Percentiles rank a stretch among this genome's conserved stretches.
phyloP scores from a whole-genome alignment of 2,797 vertebrate species.

The Trichosurus vulpecula region DNA sequence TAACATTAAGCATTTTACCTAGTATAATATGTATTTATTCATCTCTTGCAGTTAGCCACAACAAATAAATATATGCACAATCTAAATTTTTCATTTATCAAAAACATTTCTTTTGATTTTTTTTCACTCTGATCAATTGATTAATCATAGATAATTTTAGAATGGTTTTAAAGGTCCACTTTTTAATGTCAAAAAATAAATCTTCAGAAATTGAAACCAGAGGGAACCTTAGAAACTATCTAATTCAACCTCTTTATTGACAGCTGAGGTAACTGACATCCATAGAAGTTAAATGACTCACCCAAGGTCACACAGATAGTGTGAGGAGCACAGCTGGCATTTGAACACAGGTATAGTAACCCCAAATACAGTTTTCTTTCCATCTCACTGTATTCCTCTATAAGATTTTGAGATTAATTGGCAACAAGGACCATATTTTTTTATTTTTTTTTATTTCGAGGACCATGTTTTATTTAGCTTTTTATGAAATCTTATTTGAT shows the following conservation, averaged over 20 bases:
- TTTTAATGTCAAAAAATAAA: constrained; percentile 9
- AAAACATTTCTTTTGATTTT: background rate
- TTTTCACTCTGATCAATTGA: background rate
- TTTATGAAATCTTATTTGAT: background rate
- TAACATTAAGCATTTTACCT: background rate
- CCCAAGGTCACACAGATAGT: no score
- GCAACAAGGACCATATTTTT: background rate
- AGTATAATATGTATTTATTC: background rate
- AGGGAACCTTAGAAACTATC: background rate
- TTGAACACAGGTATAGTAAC: background rate
- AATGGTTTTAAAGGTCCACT: constrained; percentile 5
- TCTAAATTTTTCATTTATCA: background rate
- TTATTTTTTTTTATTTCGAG: no score
- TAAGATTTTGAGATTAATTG: background rate
- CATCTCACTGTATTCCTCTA: background rate
- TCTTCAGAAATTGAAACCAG: background rate
- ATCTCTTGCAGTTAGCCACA: background rate
- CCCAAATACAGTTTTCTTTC: background rate
- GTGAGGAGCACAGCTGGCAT: background rate
- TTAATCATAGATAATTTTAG: constrained; percentile 29
- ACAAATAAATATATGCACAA: background rate
- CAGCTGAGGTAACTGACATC: background rate
- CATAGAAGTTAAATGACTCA: background rate
- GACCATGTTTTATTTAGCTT: background rate
- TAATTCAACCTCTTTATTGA: background rate